Base-by-base conservation (phyloP, 1,140 invertebrate species). In the Heliconius nattereri region DNA sequence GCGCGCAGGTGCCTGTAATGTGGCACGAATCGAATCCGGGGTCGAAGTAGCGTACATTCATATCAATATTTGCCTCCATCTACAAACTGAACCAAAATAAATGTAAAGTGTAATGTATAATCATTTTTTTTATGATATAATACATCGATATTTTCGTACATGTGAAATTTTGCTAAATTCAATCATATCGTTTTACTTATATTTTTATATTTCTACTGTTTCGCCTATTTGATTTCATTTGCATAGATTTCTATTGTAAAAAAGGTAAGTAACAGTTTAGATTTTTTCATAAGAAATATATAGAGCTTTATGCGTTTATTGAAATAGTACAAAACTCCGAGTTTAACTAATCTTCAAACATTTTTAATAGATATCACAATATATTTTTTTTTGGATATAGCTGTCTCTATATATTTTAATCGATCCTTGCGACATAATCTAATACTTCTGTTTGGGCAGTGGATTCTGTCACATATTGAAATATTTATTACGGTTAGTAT, bases 1-100 rank as follows among this genome's bases (percentile, higher is more conserved):
- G 79, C 79, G 82, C 91, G 84, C 92, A 92, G 92, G 92, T 94
- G 92, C 80, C 85, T 78, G 84, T 87, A 92, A 94, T 92, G 90
- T 86, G 85, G 86, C 83, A 85, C 82, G 78, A 85, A 83, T 83
- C 81, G 79, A 81, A 83, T 37, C 52, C 78, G 23, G 83, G 80
- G 76, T 84, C 78, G 70, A 78, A 82, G 78, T 71, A 66, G 80
- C 78, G 45, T 16, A 70, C 75, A 76, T 75, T 80, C 80, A 54
- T 76, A 82, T 80, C 81, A 82, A 79, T 81, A 81, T 75, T 54
- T 78, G 37, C 75, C 60, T 78, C 57, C 8, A 74, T 40, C 26
- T 71, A 74, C 76, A 74, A 66, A 1, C 23, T 66, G 60, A 16
- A 66, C 60, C n/a, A 66, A 66, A 29, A 66, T 26, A 66, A 29